Base-by-base conservation (phyloP, 2,797 vertebrate genomes). In the Lepus townsendii region DNA sequence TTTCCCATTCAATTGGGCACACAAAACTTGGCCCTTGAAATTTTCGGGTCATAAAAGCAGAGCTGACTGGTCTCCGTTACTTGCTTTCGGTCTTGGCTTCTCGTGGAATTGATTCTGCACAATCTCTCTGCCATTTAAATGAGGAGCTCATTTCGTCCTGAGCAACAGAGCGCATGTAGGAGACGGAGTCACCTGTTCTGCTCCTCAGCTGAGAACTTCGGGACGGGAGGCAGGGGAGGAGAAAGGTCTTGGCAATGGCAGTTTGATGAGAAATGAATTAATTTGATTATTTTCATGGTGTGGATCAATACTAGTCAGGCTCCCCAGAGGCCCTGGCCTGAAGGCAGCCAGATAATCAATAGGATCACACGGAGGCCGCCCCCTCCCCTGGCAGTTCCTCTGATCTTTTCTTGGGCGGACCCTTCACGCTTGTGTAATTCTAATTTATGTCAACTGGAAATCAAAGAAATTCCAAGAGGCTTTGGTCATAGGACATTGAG, bases 401-500 rank as follows among this genome's bases (percentile, higher is more conserved):
- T 98, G 98, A 99, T 99, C 98, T 99, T 99, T 98, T 98, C 97
- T 95, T 96, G 97, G 98, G 97, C 96, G 79, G 95, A 97, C 96
- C 96, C 97, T 98, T 98, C 98, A 98, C 50, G 97, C 98, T 98
- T 98, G 98, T 98, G 97, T 98, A 98, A 99, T 98, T 99, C 98
- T 99, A 98, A 99, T 98, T 98, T 98, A 98, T 98, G 98, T 99
- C 98, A 99, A 99, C 98, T 98, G 98, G 98, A 98, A 99, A 99
- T 99, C 98, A 99, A 99, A 99, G 98, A 98, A 98, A 99, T 99
- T 99, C 99, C 98, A 98, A 97, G 90, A 92, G 97, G 98, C 97
- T 98, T 98, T 97, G 96, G 97, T 98, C 98, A 98, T 96, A 98
- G 96, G 97, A 95, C 98, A 96, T 96, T 97, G 97, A 98, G 97